A percentile compares a stretch with the other conserved stretches of the same genome.
Conservation (phyloP, 1,140 invertebrate genomes). For the Geopemphigus sp. region DNA sequence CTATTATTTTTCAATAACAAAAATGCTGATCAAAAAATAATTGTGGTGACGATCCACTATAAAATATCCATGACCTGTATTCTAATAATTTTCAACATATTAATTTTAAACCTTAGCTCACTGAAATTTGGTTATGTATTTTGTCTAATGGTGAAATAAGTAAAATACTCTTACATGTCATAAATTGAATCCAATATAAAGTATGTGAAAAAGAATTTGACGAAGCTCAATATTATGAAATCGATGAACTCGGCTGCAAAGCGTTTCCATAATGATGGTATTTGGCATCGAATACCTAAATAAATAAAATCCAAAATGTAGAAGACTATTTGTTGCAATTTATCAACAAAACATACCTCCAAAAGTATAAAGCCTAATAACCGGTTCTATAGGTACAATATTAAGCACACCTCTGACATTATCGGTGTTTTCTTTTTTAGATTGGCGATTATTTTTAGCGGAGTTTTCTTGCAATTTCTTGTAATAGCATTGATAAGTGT, state of each 20-base stretch:
- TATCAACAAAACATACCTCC: background rate
- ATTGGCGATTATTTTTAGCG: background rate
- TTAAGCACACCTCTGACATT: background rate
- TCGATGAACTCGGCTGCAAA: slow-evolving; percentile 29
- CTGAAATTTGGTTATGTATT: background rate
- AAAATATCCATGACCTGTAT: too few relatives aligned
- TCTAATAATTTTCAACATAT: too few relatives aligned
- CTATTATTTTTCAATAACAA: too few relatives aligned
- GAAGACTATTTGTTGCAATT: too few relatives aligned
- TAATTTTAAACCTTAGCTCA: too few relatives aligned
- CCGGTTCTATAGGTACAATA: background rate
- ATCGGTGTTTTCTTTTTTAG: too few relatives aligned
- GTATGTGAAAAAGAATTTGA: slow-evolving; percentile 21
- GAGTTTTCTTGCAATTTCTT: slow-evolving; percentile 17
- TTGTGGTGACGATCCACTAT: too few relatives aligned
- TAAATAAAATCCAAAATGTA: background rate
- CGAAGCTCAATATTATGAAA: slow-evolving; percentile 9
- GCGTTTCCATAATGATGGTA: slow-evolving; percentile 36
- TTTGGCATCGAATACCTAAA: background rate
- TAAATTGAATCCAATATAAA: slow-evolving; percentile 25
- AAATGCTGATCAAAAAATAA: too few relatives aligned
- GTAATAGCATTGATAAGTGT: slow-evolving; percentile 36
- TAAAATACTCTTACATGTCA: slow-evolving; percentile 17
- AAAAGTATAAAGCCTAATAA: background rate
- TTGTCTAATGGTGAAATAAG: background rate